Evolutionary conservation across 2,797 vertebrate species (phyloP).

Genomic region (Adelosebastes latens): DNA sequence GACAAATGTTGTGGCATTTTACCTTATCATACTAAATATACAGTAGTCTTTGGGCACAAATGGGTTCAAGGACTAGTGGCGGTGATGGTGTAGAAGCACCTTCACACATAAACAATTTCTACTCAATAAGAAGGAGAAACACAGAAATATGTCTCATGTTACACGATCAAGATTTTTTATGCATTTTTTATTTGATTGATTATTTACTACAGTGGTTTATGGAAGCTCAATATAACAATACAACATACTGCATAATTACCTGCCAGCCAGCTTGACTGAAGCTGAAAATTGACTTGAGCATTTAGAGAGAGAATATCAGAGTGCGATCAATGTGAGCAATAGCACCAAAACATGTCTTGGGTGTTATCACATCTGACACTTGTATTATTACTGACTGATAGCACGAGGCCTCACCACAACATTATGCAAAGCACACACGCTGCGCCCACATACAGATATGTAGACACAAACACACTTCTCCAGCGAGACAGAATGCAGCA

Average conservation of each 20-base stretch:
- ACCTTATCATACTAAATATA: too few relatives aligned
- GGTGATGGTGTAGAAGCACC: not conserved
- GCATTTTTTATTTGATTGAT: not conserved
- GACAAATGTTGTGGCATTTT: too few relatives aligned
- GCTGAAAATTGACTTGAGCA: not conserved
- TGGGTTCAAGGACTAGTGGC: not conserved
- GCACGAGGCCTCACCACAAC: not conserved
- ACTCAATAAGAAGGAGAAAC: not conserved
- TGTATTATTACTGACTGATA: constrained; percentile 15
- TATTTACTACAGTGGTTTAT: not conserved
- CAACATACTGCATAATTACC: not conserved
- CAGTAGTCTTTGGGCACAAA: too few relatives aligned
- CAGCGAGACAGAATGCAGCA: constrained; percentile 24
- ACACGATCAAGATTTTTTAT: not conserved
- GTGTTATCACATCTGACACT: constrained; percentile 18
- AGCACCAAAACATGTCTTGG: not conserved
- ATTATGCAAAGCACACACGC: constrained; percentile 2
- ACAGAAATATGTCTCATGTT: not conserved
- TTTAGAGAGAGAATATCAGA: not conserved
- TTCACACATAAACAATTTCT: not conserved
- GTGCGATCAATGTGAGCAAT: not conserved
- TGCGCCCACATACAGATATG: constrained; percentile 14
- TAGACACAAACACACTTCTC: constrained; percentile 29
- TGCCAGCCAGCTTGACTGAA: not conserved
- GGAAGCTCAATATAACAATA: not conserved